Conservation (phyloP, 1,140 invertebrate species). For the Sinonovacula constricta region DNA sequence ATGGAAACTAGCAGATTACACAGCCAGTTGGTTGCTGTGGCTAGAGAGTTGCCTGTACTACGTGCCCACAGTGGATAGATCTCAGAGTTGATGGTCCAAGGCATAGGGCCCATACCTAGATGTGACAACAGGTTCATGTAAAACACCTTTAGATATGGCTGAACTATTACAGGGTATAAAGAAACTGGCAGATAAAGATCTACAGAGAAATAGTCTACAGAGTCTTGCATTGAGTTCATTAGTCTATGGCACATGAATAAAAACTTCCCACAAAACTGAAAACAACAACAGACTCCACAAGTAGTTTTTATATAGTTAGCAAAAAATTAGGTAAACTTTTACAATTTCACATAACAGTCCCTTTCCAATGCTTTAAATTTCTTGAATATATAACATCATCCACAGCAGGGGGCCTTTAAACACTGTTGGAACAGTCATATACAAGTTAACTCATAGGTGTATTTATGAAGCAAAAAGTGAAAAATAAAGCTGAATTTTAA, state of each 20-base stretch:
- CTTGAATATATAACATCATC: neutral
- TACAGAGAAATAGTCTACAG: neutral
- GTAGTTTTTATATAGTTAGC: conserved; percentile 8
- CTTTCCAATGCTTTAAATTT: neutral
- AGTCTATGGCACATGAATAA: neutral
- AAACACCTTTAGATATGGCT: neutral
- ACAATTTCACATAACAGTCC: too few relatives aligned
- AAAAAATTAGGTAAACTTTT: too few relatives aligned
- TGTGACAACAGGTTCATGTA: neutral
- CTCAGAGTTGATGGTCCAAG: conserved; percentile 85
- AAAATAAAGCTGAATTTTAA: too few relatives aligned
- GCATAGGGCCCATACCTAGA: conserved; percentile 84
- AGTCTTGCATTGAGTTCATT: neutral
- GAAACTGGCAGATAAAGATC: neutral
- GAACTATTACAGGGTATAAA: neutral
- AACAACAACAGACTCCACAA: neutral
- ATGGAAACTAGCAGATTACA: conserved; percentile 83
- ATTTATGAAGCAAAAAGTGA: too few relatives aligned
- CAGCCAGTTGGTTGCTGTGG: conserved; percentile 83
- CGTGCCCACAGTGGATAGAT: conserved; percentile 84
- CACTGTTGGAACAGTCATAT: too few relatives aligned
- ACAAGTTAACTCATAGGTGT: too few relatives aligned
- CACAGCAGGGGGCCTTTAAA: too few relatives aligned
- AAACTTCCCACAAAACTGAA: too few relatives aligned
- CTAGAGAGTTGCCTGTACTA: conserved; percentile 81